A percentile compares a stretch with the other conserved stretches of the same genome.
Evolutionary conservation across 1,140 invertebrate species (phyloP).

Genomic region (Drosophila kanapiae): DNA sequence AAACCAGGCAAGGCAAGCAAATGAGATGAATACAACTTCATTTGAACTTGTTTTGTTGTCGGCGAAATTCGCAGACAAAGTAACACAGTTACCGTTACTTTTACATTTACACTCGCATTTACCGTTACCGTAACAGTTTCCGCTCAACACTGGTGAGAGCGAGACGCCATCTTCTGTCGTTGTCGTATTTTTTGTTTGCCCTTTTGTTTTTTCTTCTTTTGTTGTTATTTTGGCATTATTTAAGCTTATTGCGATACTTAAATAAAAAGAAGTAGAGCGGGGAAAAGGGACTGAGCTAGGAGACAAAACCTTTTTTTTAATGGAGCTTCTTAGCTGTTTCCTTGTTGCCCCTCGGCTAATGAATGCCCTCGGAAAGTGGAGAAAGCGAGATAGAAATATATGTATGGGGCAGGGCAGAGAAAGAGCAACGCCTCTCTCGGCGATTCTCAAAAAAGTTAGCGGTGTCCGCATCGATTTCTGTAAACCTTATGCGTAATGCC

Average conservation of each 20-base stretch:
- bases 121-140: conserved; percentile 27
- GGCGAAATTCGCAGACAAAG: conserved; percentile 18
- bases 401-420: too few relatives aligned
- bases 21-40: conserved; percentile 23
- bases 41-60: conserved; percentile 28
- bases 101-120: conserved; percentile 25
- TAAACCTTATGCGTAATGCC: conserved; percentile 20
- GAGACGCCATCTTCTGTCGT: conserved; percentile 11
- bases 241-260: conserved; percentile 16
- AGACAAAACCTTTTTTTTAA: neutral
- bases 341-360: conserved; percentile 10
- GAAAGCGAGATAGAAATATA: neutral
- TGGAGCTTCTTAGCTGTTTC: neutral
- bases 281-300: neutral
- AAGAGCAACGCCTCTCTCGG: conserved; percentile 7
- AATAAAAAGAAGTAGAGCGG: neutral
- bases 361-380: conserved; percentile 2
- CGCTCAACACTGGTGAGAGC: conserved; percentile 15
- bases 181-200: neutral
- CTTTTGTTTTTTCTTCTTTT: neutral
- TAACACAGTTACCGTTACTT: conserved; percentile 34
- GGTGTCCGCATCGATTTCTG: neutral
- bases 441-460: conserved; percentile 8
- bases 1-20: neutral
- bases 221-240: conserved; percentile 21